phyloP scores from a whole-genome alignment of 2,113 vertebrate genomes.

The Dasyornis broadbenti region DNA sequence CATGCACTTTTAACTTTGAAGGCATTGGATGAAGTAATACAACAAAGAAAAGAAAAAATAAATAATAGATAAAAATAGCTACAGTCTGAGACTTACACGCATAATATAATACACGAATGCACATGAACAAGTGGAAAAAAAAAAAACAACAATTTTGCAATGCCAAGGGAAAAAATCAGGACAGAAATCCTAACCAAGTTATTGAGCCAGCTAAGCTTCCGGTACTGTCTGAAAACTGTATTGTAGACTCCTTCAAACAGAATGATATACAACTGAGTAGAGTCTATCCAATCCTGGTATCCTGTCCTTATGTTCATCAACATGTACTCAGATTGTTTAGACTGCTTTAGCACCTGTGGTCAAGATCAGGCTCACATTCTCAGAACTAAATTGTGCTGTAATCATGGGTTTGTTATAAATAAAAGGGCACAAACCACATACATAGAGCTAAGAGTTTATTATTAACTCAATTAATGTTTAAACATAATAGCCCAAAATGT shows the following conservation, averaged over 20 bases:
- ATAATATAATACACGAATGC: conserved; percentile 2
- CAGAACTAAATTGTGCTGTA: neutral
- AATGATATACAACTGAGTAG: neutral
- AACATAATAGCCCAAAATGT: neutral
- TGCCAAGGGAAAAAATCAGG: neutral
- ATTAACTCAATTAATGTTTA: neutral
- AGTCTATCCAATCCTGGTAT: neutral
- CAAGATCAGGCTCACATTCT: neutral
- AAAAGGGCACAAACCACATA: neutral
- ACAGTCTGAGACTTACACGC: neutral
- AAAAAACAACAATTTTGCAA: neutral
- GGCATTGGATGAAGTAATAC: neutral
- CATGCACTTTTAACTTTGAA: conserved; percentile 4
- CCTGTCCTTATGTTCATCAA: neutral
- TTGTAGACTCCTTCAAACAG: neutral
- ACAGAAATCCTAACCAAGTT: neutral
- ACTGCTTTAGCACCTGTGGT: neutral
- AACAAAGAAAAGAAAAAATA: conserved; percentile 15
- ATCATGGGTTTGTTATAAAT: neutral
- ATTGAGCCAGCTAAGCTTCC: neutral
- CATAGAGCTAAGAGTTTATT: neutral
- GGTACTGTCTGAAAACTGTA: neutral
- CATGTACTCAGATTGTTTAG: neutral
- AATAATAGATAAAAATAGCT: conserved; percentile 45
- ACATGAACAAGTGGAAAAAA: neutral